Percentiles rank a stretch among this genome's conserved stretches.
Evolutionary conservation across 2,113 vertebrate species (phyloP).

Genomic region (Trachemys scripta): DNA sequence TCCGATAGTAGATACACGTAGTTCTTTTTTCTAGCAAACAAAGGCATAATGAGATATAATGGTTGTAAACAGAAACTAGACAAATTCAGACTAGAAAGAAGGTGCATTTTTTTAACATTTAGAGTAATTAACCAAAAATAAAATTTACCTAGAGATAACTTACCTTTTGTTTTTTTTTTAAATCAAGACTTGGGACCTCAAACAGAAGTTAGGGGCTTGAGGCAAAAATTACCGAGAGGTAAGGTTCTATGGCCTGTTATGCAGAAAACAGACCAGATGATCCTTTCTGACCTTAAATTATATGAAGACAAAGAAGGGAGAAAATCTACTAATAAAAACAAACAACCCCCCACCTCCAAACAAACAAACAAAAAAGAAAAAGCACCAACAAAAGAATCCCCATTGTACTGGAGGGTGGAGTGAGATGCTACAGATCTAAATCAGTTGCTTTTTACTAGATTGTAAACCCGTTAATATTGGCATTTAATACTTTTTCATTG

Average conservation of each 20-base stretch:
- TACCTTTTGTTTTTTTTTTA: not conserved
- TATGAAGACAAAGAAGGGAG: not conserved
- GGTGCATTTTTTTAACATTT: not conserved
- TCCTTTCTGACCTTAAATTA: not conserved
- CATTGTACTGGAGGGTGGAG: not conserved
- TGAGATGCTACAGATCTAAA: not conserved
- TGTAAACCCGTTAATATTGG: not conserved
- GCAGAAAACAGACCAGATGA: not conserved
- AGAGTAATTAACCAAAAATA: not conserved
- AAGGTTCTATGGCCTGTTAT: not conserved
- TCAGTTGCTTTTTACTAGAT: not conserved
- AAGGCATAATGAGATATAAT: not conserved
- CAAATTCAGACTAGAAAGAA: not conserved
- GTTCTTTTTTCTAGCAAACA: not conserved
- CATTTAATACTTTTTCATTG: not conserved
- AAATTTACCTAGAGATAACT: not conserved
- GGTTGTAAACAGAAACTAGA: not conserved
- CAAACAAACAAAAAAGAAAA: no score
- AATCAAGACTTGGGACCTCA: not conserved
- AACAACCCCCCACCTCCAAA: no score
- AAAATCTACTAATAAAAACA: not conserved
- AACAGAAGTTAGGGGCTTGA: not conserved
- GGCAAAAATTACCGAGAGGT: not conserved
- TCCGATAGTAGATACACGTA: not conserved
- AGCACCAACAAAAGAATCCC: not conserved